These are phyloP conservation scores for Leiothrix lutea DNA, from an alignment of 2,113 vertebrate genomes.

Conservation along the genomic window DNA sequence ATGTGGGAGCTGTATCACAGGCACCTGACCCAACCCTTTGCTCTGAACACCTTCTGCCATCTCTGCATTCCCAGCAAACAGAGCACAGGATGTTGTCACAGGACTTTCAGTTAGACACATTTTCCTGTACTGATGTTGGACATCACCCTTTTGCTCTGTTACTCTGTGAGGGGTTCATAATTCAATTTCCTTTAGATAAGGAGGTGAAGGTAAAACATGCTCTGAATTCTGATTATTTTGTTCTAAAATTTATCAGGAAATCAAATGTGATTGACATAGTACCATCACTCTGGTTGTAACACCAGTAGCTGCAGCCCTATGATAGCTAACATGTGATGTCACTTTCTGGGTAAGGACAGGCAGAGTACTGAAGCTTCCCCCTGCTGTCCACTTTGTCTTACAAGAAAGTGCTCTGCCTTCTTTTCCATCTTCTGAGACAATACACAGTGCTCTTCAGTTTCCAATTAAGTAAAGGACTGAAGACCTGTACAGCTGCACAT, in stretches of 20 bases:
- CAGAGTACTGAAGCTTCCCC: neutral
- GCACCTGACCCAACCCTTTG: neutral
- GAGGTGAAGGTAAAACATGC: neutral
- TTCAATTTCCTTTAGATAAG: neutral
- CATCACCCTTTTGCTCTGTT: neutral
- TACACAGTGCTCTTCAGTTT: neutral
- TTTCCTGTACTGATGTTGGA: neutral
- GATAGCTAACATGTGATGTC: neutral
- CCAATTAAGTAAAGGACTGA: slow-evolving; percentile 5
- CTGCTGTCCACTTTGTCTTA: neutral
- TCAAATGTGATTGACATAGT: neutral
- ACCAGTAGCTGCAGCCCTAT: neutral
- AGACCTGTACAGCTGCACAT: neutral
- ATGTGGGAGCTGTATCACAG: neutral
- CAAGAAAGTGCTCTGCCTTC: slow-evolving; percentile 5
- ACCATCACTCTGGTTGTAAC: neutral
- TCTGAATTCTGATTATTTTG: neutral
- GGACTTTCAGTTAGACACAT: neutral
- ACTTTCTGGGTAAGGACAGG: neutral
- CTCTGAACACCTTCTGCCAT: neutral
- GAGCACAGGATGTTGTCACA: neutral
- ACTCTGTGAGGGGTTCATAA: neutral
- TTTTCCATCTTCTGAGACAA: neutral
- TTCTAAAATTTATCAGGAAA: neutral
- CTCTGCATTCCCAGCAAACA: neutral